Conservation (phyloP, 2,888 invertebrate species). For the Hemithea aestivaria region DNA sequence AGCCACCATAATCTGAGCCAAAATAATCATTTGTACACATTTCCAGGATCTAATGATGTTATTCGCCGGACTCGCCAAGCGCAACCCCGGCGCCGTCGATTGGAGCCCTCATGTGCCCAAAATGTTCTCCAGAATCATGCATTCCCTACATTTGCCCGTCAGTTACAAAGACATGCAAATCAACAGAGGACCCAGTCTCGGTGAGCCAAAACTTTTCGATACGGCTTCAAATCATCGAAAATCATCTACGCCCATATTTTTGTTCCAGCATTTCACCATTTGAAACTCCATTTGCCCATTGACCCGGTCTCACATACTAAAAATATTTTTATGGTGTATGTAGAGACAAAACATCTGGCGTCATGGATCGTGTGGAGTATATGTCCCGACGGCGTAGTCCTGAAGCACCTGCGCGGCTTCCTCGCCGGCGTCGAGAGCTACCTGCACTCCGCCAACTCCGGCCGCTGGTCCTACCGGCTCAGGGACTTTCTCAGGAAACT, state of each 20-base stretch:
- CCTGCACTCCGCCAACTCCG: slow-evolving; percentile 92
- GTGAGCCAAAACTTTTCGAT: slow-evolving; percentile 33
- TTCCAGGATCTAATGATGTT: slow-evolving; percentile 85
- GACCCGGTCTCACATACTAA: background rate
- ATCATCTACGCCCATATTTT: too few species aligned
- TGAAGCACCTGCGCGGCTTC: slow-evolving; percentile 87
- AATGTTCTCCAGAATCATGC: slow-evolving; percentile 85
- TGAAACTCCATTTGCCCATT: too few species aligned
- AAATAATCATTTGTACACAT: too few species aligned
- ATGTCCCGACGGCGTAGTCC: slow-evolving; percentile 83
- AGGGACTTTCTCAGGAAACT: slow-evolving; percentile 84
- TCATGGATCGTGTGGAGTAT: slow-evolving; percentile 81
- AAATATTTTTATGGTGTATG: background rate
- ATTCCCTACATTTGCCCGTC: slow-evolving; percentile 88
- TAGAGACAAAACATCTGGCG: slow-evolving; percentile 71
- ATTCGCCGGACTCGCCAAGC: slow-evolving; percentile 84
- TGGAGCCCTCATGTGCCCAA: slow-evolving; percentile 91
- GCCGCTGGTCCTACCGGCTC: slow-evolving; percentile 86
- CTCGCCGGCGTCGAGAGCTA: slow-evolving; percentile 91
- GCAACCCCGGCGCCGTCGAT: slow-evolving; percentile 90
- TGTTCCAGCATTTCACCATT: too few species aligned
- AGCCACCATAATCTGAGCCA: too few species aligned
- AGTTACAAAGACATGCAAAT: slow-evolving; percentile 83
- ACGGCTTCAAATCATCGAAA: background rate
- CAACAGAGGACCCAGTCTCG: slow-evolving; percentile 75